Evolutionary conservation across 2,113 vertebrate genomes (phyloP), one percentile per base, ranked within the genome.

Genomic region (Ailuropoda melanoleuca): DNA sequence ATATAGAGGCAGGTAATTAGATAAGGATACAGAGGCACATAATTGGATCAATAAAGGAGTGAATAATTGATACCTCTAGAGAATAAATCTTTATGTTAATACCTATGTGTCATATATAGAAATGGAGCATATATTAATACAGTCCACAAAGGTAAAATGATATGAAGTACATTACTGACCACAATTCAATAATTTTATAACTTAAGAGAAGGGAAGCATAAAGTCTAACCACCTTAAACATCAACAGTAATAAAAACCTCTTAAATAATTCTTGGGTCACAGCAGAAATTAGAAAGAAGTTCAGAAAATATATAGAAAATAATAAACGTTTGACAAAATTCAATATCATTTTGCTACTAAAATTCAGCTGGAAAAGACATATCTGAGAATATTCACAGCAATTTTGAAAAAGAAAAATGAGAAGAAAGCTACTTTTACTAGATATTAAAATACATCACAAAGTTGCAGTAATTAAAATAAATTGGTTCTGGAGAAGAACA

Each of bases 331-430:
- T 46, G 15, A 62, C n/a, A 87, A 37, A 88, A 70, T 64, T 64
- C 58, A 90, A 56, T 26, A 62, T 39, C 9, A 37, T 21, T 90
- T 81, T 66, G 1, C n/a, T 90, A 46, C 26, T 77, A 82, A 90
- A 82, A 95, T 50, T 87, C 4, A 90, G 4, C 58, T 82, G 11
- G 14, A 80, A 87, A 82, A 77, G 18, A 72, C 48, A 66, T 14
- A 74, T 43, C 13, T 72, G 6, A 85, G 78, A 75, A 77, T 70
- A 95, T 68, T 39, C 5, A 14, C 18, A 19, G 7, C 13, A 70
- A 39, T 72, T 97, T 88, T 90, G 43, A 66, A 48, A 93, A 89
- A 92, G 26, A 46, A 91, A 87, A 88, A n/a, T 48, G 31, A 66
- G 15, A 48, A 18, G 81, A 2, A 6, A 50, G 86, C 34, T 75